Conservation (phyloP, 2,113 vertebrate species). For the Procapra przewalskii region DNA sequence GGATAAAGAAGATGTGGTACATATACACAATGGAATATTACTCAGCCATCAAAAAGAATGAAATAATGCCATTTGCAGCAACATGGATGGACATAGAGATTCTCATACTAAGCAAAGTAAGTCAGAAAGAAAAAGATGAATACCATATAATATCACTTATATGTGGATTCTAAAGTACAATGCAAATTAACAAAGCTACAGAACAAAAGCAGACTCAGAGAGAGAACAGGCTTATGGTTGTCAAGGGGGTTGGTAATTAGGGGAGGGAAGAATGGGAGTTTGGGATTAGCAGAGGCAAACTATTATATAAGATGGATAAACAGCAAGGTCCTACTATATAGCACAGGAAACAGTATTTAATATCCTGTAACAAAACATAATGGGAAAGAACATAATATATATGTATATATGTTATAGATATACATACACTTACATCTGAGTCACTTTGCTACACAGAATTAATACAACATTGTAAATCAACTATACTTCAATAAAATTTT, state of each 20-base stretch:
- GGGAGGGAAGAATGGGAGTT: not conserved
- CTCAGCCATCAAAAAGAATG: not conserved
- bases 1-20: not conserved
- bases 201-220: not conserved
- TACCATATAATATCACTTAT: not conserved
- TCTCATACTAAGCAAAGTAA: not conserved
- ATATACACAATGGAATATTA: not conserved
- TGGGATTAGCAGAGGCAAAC: not conserved
- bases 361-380: not conserved
- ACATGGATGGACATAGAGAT: not conserved
- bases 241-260: not conserved
- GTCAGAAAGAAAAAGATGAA: not conserved
- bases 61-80: not conserved
- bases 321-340: not conserved
- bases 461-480: not conserved
- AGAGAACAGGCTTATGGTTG: not conserved
- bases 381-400: not conserved
- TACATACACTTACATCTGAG: not conserved
- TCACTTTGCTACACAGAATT: not conserved
- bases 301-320: not conserved
- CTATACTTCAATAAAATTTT: not conserved
- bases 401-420: not conserved
- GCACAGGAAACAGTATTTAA: not conserved
- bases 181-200: not conserved
- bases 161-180: not conserved